These are phyloP conservation scores for Leistus spinibarbis DNA, from an alignment of 2,888 invertebrate species.

Conservation along the genomic window DNA sequence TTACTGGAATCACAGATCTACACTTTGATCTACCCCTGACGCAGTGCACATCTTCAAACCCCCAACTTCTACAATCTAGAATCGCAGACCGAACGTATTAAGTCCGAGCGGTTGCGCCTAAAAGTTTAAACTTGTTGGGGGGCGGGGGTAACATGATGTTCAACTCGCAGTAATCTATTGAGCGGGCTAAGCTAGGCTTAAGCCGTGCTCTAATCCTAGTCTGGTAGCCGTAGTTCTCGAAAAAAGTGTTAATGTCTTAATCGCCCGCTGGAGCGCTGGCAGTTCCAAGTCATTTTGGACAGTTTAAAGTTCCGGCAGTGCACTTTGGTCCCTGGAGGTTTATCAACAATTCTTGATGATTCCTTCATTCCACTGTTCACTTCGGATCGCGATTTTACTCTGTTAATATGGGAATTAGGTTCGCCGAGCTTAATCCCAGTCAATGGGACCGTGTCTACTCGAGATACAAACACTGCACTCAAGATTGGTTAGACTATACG, in stretches of 20 bases:
- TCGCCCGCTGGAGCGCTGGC: no score
- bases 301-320: slow-evolving; percentile 13
- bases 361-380: background rate
- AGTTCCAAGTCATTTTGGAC: slow-evolving; percentile 16
- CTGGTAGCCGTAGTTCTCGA: slow-evolving; percentile 51
- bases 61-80: slow-evolving; percentile 53
- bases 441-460: slow-evolving; percentile 18
- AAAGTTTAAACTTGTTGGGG: slow-evolving; percentile 9
- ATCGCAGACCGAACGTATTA: background rate
- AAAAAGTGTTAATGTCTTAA: slow-evolving; percentile 74
- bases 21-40: no score
- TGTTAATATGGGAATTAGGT: slow-evolving; percentile 39
- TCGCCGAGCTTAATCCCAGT: slow-evolving; percentile 20
- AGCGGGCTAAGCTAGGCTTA: slow-evolving; percentile 63
- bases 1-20: no score
- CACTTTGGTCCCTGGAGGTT: background rate
- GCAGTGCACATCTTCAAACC: no score
- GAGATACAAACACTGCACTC: no score
- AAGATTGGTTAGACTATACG: no score
- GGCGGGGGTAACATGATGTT: slow-evolving; percentile 50
- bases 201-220: slow-evolving; percentile 24
- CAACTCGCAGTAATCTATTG: slow-evolving; percentile 60
- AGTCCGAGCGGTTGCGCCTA: slow-evolving; percentile 29
- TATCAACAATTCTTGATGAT: background rate
- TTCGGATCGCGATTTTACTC: background rate